phyloP scores from a whole-genome alignment of 2,888 invertebrate species.

The Clunio marinus region DNA sequence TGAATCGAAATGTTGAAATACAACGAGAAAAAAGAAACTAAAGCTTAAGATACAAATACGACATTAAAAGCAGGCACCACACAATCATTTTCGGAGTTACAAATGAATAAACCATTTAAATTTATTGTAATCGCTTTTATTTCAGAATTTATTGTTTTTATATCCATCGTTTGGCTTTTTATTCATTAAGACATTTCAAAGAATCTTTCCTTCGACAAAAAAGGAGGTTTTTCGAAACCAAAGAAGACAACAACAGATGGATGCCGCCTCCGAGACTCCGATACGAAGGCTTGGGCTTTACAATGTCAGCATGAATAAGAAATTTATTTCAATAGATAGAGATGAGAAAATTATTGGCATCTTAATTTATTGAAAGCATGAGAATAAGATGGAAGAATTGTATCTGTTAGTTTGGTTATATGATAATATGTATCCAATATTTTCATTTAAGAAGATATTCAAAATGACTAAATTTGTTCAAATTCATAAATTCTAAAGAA shows the following conservation, averaged over 20 bases:
- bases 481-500: not conserved
- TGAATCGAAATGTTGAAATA: not conserved
- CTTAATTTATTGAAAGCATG: conserved; percentile 27
- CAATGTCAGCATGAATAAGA: conserved; percentile 27
- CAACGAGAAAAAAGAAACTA: too few relatives aligned
- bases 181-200: conserved; percentile 1
- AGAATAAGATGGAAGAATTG: not conserved
- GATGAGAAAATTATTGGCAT: conserved; percentile 3
- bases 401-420: too few relatives aligned
- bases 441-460: not conserved
- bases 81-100: conserved; percentile 10
- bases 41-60: not conserved
- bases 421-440: not conserved
- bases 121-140: conserved; percentile 37
- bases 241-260: not conserved
- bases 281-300: not conserved
- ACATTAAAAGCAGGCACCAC: conserved; percentile 12
- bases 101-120: conserved; percentile 24
- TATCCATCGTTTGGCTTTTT: not conserved
- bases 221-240: not conserved
- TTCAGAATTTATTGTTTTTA: conserved; percentile 30
- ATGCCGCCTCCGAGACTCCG: not conserved
- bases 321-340: conserved; percentile 5
- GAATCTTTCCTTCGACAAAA: not conserved
- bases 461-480: conserved; percentile 22